Evolutionary conservation across 1,140 invertebrate species (phyloP), one percentile per base, ranked within the genome.

Genomic region (Triops cancriformis): DNA sequence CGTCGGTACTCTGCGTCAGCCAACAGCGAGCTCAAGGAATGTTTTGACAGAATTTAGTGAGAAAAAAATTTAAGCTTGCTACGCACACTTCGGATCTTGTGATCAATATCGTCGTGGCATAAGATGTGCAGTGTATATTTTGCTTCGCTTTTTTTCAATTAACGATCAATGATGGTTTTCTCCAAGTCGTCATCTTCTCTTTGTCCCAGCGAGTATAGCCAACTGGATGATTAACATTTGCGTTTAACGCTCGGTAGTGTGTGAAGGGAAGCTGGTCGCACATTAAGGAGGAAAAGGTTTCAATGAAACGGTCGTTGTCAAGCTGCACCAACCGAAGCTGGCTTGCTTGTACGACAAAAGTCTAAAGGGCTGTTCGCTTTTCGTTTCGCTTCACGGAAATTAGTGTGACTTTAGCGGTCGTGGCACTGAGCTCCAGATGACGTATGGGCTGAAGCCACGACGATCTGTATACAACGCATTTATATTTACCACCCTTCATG

Each of bases 281-380:
- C 23, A 64, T 64, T 64, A n/a, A 64, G 51, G 18, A 64, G 51
- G 51, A 64, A 64, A 64, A 64, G 51, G 7, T 64, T 64, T 64
- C 51, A 64, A 64, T 64, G 51, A 64, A 64, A 64, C 51, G n/a
- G 51, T 64, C 51, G 51, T 64, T 64, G 51, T 64, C 14, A 64
- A 64, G 51, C 51, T 64, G 51, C 23, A 64, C 51, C 51, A 64
- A 64, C 51, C 51, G 23, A 64, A 23, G 51, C 14, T 64, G 43
- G 51, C 51, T 64, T 64, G 51, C 51, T 64, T 64, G 51, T 64
- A 64, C 23, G 14, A 23, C 51, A 18, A 23, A 64, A 64, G 51
- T 64, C 51, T 64, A 64, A 37, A 64, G 51, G 51, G 51, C 51
- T 64, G 23, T 18, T 64, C 51, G 51, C 10, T 64, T 64, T 64